A percentile compares a stretch with the other conserved stretches of the same genome.
Evolutionary conservation across 2,113 vertebrate genomes (phyloP).

Genomic region (Sorex fumeus): DNA sequence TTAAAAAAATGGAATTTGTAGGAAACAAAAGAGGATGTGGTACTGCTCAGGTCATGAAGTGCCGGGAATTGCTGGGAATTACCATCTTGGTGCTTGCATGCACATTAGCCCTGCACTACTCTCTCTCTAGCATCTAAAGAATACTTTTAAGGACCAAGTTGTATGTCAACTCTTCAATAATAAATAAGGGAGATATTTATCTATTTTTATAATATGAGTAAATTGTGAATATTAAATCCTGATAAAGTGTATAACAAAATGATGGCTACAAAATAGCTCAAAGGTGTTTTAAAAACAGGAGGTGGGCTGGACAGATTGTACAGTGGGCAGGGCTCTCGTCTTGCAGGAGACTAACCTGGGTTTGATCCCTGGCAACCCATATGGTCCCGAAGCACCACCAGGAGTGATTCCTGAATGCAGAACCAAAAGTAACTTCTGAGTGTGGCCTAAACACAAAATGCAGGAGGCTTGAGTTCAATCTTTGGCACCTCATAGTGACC

Average conservation of each 20-base stretch:
- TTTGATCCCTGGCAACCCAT: too few relatives aligned
- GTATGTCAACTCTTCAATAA: slow-evolving; percentile 30
- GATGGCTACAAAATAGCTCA: too few relatives aligned
- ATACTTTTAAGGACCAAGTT: neutral
- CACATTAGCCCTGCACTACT: neutral
- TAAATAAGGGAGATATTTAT: neutral
- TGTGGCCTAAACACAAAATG: too few relatives aligned
- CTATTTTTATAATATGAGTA: slow-evolving; percentile 12
- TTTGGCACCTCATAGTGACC: too few relatives aligned
- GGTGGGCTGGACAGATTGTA: too few relatives aligned
- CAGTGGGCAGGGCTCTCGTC: too few relatives aligned
- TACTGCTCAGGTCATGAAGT: neutral
- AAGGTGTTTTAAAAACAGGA: too few relatives aligned
- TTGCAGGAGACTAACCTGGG: too few relatives aligned
- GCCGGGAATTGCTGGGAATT: neutral
- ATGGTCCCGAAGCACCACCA: too few relatives aligned
- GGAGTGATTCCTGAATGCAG: too few relatives aligned
- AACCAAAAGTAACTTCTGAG: too few relatives aligned
- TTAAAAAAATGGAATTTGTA: neutral
- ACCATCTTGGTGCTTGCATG: neutral
- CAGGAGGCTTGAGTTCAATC: too few relatives aligned
- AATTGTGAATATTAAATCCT: neutral
- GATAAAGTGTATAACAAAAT: neutral
- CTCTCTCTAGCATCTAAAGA: neutral
- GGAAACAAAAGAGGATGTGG: neutral